Percentiles rank a stretch among this genome's conserved stretches.
Evolutionary conservation across 2,113 vertebrate genomes (phyloP).

Genomic region (Peromyscus polionotus): DNA sequence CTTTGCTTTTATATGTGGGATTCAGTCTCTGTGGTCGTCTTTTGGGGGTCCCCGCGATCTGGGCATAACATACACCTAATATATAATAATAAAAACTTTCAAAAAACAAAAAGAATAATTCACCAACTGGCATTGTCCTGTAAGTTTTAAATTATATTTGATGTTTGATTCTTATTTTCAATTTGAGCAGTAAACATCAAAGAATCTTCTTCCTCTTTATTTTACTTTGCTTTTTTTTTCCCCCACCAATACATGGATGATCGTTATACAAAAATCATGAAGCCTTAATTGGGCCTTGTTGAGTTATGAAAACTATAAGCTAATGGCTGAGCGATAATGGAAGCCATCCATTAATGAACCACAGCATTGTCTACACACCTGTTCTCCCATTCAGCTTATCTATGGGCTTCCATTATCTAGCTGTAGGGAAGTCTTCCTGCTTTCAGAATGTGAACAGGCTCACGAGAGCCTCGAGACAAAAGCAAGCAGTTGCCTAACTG

Average conservation of each 20-base stretch:
- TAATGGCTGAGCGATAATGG: neutral
- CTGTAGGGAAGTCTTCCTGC: neutral
- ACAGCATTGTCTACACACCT: neutral
- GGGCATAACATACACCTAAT: no score
- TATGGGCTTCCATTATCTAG: neutral
- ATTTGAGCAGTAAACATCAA: neutral
- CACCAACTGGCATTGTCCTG: neutral
- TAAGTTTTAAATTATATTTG: neutral
- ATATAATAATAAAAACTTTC: neutral
- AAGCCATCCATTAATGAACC: neutral
- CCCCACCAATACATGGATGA: neutral
- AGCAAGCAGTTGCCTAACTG: slow-evolving; percentile 37
- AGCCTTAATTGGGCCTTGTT: neutral
- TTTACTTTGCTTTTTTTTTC: slow-evolving; percentile 22
- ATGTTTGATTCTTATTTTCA: neutral
- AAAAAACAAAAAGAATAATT: neutral
- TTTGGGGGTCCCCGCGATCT: no score
- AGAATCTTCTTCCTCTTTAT: neutral
- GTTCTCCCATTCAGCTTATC: neutral
- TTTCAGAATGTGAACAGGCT: neutral
- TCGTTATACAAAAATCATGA: neutral
- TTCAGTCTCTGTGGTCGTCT: no score
- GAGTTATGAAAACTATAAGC: slow-evolving; percentile 31
- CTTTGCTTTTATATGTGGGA: no score
- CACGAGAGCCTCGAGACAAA: slow-evolving; percentile 8